These are phyloP conservation scores for Chesias legatella DNA, from an alignment of 2,888 invertebrate species.

Conservation along the genomic window DNA sequence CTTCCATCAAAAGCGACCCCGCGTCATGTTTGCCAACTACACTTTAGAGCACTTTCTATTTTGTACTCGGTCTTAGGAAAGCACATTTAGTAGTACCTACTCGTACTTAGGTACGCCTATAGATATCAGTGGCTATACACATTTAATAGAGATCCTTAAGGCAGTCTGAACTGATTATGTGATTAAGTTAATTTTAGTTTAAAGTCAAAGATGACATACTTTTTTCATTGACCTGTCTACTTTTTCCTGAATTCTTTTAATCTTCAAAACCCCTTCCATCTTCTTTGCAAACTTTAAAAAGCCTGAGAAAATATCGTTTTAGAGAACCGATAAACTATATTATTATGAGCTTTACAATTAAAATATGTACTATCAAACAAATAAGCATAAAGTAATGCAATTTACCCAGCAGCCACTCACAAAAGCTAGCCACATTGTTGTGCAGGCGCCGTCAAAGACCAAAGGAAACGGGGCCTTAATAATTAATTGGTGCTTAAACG, in stretches of 20 bases:
- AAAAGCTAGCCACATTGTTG: conserved; percentile 73
- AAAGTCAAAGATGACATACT: no score
- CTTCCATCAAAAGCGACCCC: conserved; percentile 74
- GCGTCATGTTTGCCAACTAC: conserved; percentile 65
- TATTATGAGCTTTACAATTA: no score
- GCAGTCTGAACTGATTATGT: no score
- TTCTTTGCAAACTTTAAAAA: no score
- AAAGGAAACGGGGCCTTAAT: conserved; percentile 74
- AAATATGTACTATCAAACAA: conserved; percentile 35
- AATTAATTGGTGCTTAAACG: conserved; percentile 78
- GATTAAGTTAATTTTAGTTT: no score
- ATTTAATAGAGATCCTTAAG: no score
- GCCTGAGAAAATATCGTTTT: no score
- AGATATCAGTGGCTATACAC: no score
- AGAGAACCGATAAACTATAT: no score
- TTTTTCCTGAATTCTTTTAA: no score
- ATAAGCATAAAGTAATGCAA: conserved; percentile 62
- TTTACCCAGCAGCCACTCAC: conserved; percentile 75
- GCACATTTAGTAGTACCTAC: background rate
- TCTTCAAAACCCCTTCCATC: conserved; percentile 6
- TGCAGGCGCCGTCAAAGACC: conserved; percentile 72
- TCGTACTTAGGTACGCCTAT: no score
- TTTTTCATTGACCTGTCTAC: no score
- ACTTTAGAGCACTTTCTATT: conserved; percentile 59
- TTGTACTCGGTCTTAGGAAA: conserved; percentile 9